Evolutionary conservation across 2,888 invertebrate species (phyloP).

Genomic region (Acleris literana): DNA sequence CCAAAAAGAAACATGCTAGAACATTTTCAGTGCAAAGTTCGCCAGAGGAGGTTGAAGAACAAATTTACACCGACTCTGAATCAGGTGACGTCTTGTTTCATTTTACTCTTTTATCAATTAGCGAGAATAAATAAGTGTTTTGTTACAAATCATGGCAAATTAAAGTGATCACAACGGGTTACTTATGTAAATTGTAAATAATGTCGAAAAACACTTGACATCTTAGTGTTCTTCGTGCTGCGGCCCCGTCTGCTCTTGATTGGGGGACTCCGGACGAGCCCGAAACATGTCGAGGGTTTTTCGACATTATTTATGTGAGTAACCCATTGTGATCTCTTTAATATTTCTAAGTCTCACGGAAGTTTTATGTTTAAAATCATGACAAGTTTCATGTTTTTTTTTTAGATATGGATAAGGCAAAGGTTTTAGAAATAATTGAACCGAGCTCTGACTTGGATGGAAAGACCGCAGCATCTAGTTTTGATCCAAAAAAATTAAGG

Average conservation of each 20-base stretch:
- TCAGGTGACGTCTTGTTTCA: conserved; percentile 60
- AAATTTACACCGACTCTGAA: conserved; percentile 81
- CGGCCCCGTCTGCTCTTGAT: too few species aligned
- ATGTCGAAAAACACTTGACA: too few species aligned
- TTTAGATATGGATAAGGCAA: conserved; percentile 81
- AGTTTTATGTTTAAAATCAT: too few species aligned
- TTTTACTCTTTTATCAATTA: conserved; percentile 7
- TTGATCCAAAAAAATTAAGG: conserved; percentile 74
- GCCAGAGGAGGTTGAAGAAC: conserved; percentile 81
- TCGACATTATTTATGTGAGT: too few species aligned
- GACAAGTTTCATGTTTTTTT: neutral
- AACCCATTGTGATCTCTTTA: too few species aligned
- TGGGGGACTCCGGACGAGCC: too few species aligned
- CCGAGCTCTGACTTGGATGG: conserved; percentile 73
- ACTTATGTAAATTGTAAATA: too few species aligned
- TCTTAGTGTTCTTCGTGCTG: too few species aligned
- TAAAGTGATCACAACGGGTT: too few species aligned
- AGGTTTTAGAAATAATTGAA: conserved; percentile 80
- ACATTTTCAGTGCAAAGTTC: conserved; percentile 82
- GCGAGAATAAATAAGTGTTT: neutral
- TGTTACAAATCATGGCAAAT: neutral
- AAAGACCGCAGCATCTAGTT: conserved; percentile 67
- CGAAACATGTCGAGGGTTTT: too few species aligned
- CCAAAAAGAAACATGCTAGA: conserved; percentile 75
- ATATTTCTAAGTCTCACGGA: too few species aligned